A percentile compares a stretch with the other conserved stretches of the same genome.
Conservation (phyloP, 2,113 vertebrate species). For the Falcunculus frontatus region DNA sequence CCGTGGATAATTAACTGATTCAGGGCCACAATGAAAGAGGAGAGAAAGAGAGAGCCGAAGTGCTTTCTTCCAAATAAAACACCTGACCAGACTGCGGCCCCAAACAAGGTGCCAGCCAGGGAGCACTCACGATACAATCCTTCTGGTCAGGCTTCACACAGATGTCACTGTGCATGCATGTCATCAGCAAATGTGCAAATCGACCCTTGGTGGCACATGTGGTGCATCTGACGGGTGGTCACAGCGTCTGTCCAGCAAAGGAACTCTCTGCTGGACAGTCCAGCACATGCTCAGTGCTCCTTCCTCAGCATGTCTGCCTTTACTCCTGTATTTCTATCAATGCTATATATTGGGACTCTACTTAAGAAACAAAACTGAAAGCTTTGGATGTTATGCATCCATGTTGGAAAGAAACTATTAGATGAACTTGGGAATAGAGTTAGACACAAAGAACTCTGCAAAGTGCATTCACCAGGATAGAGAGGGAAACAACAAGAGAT, state of each 20-base stretch:
- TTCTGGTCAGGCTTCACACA: not conserved
- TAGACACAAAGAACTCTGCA: not conserved
- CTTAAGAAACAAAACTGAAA: not conserved
- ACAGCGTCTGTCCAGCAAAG: not conserved
- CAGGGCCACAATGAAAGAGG: not conserved
- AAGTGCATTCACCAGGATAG: not conserved
- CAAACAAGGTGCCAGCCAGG: not conserved
- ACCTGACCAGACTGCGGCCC: not conserved
- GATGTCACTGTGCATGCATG: too few relatives aligned
- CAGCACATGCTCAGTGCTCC: not conserved
- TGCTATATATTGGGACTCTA: not conserved
- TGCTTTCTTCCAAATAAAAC: not conserved
- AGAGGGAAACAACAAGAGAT: not conserved
- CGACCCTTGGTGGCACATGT: fast-evolving
- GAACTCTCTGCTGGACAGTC: not conserved
- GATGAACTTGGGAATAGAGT: not conserved
- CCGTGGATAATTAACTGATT: not conserved
- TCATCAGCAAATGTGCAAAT: not conserved
- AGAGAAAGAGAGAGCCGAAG: not conserved
- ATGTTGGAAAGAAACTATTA: not conserved
- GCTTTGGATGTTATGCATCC: not conserved
- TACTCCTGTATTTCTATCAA: not conserved
- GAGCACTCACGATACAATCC: not conserved
- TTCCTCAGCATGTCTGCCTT: not conserved
- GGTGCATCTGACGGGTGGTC: not conserved